Base-by-base conservation (phyloP, 2,797 vertebrate genomes). In the Odontamblyopus rebecca region DNA sequence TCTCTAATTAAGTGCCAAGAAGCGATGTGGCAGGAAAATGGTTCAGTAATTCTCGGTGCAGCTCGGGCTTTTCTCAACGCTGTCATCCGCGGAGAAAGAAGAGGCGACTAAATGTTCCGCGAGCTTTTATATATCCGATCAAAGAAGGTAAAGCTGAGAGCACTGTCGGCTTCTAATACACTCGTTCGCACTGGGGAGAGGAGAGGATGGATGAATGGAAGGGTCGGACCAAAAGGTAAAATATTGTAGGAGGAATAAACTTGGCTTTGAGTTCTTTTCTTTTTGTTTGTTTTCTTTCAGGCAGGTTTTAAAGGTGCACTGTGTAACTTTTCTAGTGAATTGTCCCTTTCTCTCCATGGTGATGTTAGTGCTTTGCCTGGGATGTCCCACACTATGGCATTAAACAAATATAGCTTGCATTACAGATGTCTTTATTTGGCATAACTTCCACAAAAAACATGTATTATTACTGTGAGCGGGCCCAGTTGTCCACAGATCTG, bases 1-100 rank as follows among this genome's bases (percentile, higher is more conserved):
- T 80, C 85, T 89, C 75, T 81, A 82, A 88, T 88, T 77, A 83
- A 74, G 71, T 68, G 73, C 70, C 71, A 81, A 61, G 89, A 73
- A 66, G 61, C 68, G 69, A 38, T 73, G 79, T 67, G 68, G 59
- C 19, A n/a, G 50, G 50, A 74, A 80, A 81, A 71, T 5, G 69
- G 63, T 71, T 80, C 72, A 76, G 16, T 79, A 71, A 76, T 51
- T 70, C 30, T 41, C 15, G 32, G 56, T 53, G 51, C 48, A 75
- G 64, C 56, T 2, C 19, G 18, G 44, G 68, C 61, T 57, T 75
- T 71, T 66, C 72, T 71, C 54, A 3, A 7, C 19, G 61, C 50
- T 63, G 77, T 76, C 74, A 76, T 61, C 59, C 23, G 61, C 2
- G 57, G 64, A 3, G 69, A 67, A 66, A 61, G 2, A 30, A 68